These are phyloP conservation scores for Temnothorax rugatulus DNA, from an alignment of 2,888 invertebrate genomes.

Conservation along the genomic window DNA sequence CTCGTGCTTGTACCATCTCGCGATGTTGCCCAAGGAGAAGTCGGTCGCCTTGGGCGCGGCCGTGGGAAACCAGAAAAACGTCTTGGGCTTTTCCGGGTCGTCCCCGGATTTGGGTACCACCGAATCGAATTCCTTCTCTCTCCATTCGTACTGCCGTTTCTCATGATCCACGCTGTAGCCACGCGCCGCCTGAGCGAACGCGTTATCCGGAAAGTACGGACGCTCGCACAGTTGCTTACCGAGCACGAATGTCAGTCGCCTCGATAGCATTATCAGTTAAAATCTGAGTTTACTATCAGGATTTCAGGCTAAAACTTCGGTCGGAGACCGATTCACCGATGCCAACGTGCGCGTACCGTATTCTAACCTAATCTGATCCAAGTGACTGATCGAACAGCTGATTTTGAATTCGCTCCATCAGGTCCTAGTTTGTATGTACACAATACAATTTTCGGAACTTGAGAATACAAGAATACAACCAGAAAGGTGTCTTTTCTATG, in stretches of 20 bases:
- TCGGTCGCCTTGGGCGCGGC: not conserved
- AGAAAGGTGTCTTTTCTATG: not conserved
- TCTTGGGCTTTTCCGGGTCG: not conserved
- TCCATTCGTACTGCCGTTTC: not conserved
- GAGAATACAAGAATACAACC: no score
- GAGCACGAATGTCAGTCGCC: not conserved
- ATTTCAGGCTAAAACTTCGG: not conserved
- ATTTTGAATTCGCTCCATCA: not conserved
- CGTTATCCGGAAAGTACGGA: not conserved
- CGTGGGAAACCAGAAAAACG: not conserved
- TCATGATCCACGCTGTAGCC: slow-evolving; percentile 20
- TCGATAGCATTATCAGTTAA: slow-evolving; percentile 17
- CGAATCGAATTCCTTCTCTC: not conserved
- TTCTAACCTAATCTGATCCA: slow-evolving; percentile 6
- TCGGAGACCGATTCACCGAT: not conserved
- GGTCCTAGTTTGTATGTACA: not conserved
- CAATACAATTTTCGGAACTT: not conserved
- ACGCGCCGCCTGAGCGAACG: not conserved
- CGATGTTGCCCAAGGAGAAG: slow-evolving; percentile 79
- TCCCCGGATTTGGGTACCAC: not conserved
- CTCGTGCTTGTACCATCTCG: slow-evolving; percentile 87
- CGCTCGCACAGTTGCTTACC: not conserved
- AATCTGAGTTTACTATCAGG: not conserved
- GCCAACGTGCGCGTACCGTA: no score
- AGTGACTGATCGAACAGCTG: not conserved